Conservation (phyloP, 2,797 vertebrate species). For the Sebastes itinus region DNA sequence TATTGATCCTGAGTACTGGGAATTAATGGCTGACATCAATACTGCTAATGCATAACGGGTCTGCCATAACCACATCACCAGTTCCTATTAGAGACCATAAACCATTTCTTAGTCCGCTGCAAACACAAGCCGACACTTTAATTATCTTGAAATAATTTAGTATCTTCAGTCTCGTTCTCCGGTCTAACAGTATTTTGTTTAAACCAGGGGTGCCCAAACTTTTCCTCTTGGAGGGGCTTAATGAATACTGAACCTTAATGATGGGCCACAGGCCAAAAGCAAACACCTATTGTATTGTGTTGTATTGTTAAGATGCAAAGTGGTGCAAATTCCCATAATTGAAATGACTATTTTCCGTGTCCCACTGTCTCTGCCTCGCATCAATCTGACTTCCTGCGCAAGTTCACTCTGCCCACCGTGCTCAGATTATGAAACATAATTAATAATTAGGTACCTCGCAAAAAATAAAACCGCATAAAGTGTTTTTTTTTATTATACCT, state of each 20-base stretch:
- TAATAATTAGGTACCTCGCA: neutral
- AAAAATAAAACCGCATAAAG: neutral
- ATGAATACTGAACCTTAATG: neutral
- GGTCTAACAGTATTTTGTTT: neutral
- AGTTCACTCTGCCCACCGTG: neutral
- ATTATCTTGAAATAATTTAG: slow-evolving; percentile 10
- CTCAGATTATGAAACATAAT: neutral
- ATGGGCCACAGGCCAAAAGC: neutral
- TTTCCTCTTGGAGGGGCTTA: neutral
- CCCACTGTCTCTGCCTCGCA: neutral
- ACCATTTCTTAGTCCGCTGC: neutral
- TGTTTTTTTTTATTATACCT: neutral
- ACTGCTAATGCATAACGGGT: slow-evolving; percentile 1
- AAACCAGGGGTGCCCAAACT: neutral
- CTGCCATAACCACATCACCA: neutral
- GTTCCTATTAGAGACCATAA: neutral
- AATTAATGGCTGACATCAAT: slow-evolving; percentile 11
- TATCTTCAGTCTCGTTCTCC: neutral
- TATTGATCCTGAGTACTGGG: neutral
- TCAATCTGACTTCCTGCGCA: too few relatives aligned
- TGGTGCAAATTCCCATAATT: too few relatives aligned
- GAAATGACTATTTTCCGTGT: neutral
- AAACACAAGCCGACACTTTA: slow-evolving; percentile 1
- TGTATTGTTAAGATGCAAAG: too few relatives aligned
- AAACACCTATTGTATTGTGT: neutral